Percentiles rank a stretch among this genome's conserved stretches.
Evolutionary conservation across 2,888 invertebrate species (phyloP).

Genomic region (Melipona bicolor): DNA sequence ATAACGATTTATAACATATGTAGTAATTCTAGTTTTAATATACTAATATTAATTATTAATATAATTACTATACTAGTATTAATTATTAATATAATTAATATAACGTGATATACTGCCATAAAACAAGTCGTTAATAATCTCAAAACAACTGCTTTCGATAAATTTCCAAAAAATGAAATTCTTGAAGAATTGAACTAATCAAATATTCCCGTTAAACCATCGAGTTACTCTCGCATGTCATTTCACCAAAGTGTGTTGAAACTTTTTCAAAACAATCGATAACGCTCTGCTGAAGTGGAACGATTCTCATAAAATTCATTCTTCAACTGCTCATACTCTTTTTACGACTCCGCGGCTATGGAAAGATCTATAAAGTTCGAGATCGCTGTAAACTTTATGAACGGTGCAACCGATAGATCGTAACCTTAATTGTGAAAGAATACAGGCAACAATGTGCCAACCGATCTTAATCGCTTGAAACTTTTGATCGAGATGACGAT

Average conservation of each 20-base stretch:
- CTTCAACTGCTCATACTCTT: neutral
- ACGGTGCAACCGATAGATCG: neutral
- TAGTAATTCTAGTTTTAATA: too few relatives aligned
- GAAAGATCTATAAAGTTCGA: neutral
- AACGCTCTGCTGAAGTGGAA: neutral
- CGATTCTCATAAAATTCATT: neutral
- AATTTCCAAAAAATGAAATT: too few relatives aligned
- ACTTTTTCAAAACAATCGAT: neutral
- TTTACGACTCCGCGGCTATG: neutral
- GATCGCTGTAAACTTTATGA: neutral
- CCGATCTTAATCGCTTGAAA: neutral
- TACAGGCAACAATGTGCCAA: neutral
- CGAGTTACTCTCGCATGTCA: too few relatives aligned
- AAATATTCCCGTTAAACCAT: neutral
- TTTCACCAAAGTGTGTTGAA: neutral
- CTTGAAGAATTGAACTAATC: too few relatives aligned
- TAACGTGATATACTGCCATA: too few relatives aligned
- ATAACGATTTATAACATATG: too few relatives aligned
- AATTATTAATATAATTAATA: too few relatives aligned
- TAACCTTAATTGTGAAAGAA: neutral
- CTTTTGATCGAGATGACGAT: neutral
- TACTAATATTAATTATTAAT: too few relatives aligned
- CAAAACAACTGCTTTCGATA: too few relatives aligned
- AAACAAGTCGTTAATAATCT: too few relatives aligned
- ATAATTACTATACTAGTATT: too few relatives aligned